Base-by-base conservation (phyloP, 37 sponge, comb jelly and placozoan species). In the Oscarella lobularis region DNA sequence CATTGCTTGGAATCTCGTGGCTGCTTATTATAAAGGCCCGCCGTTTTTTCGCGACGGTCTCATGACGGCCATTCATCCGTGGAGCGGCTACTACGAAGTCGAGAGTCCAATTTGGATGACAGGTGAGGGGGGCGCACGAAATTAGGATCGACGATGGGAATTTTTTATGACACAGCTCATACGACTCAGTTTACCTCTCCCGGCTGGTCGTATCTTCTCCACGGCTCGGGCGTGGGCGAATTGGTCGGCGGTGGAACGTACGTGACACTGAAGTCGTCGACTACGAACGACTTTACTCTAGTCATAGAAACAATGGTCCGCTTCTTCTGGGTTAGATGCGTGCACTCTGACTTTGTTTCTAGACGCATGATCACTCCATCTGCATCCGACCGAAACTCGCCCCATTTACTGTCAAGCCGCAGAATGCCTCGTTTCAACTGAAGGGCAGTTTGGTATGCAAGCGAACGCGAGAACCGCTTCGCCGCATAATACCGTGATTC, bases 31-130 rank as follows among this genome's bases (percentile, higher is more conserved):
- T 39, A 30, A 35, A 60, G 90, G 87, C 3, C 78, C 83, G 37
- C 87, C 87, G 1, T 90, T 30, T 55, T 83, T 38, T 74, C 40
- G 79, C 40, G 84, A 83, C 81, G 87, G 87, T 2, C 76, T 90
- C 35, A 86, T 90, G 90, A 90, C 87, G 35, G 90, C 90, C 1
- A 67, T 71, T 37, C 87, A 90, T 67, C 90, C 90, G 14, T 90
- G 90, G 90, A 85, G 84, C 41, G 90, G 90, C 0, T 73, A 83
- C 69, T 90, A 86, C 66, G 74, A 73, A 4, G 84, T 83, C 48
- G 83, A 33, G 20, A 48, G 60, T 48, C 60, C 60, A 27, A 48
- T 48, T 20, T 48, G 60, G 60, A 20, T 9, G 9, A 20, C 60
- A 48, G 60, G 60, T 48, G 20, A 27, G n/a, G 20, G 9, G 14